Conservation (phyloP, 1,140 invertebrate species). For the Limonius californicus region DNA sequence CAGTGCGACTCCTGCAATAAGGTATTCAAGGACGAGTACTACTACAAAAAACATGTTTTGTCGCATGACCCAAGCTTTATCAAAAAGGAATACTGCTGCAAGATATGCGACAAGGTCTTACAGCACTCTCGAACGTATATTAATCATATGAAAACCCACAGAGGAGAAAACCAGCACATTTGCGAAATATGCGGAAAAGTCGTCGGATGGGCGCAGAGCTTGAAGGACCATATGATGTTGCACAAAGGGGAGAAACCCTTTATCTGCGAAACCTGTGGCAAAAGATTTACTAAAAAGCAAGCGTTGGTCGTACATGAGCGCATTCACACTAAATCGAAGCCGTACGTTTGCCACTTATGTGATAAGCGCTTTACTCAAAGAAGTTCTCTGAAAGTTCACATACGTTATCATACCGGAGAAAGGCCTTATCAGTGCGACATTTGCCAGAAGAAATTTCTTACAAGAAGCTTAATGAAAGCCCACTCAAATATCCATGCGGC, state of each 20-base stretch:
- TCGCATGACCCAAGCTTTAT: no score
- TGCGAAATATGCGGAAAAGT: constrained; percentile 46
- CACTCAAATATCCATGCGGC: constrained; percentile 54
- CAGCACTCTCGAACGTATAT: constrained; percentile 36
- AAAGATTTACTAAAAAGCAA: constrained; percentile 60
- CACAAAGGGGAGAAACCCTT: constrained; percentile 69
- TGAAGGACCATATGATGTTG: constrained; percentile 58
- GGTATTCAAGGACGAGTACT: no score
- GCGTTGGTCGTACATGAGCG: constrained; percentile 42
- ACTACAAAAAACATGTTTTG: no score
- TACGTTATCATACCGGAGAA: constrained; percentile 72
- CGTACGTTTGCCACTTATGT: constrained; percentile 51
- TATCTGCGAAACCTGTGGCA: constrained; percentile 66
- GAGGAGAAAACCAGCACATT: not conserved
- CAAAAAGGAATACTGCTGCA: constrained; percentile 38
- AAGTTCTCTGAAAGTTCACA: constrained; percentile 68
- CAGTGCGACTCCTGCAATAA: constrained; percentile 15
- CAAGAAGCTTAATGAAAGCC: constrained; percentile 65
- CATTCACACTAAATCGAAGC: constrained; percentile 45
- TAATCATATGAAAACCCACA: constrained; percentile 18
- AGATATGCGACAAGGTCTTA: constrained; percentile 45
- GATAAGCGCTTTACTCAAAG: constrained; percentile 63
- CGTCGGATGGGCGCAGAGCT: constrained; percentile 30
- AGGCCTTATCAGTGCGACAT: constrained; percentile 72
- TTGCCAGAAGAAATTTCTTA: constrained; percentile 53